Percentiles rank a stretch among this genome's conserved stretches.
Conservation (phyloP, 1,140 invertebrate species). For the Philopotamus ludificatus region DNA sequence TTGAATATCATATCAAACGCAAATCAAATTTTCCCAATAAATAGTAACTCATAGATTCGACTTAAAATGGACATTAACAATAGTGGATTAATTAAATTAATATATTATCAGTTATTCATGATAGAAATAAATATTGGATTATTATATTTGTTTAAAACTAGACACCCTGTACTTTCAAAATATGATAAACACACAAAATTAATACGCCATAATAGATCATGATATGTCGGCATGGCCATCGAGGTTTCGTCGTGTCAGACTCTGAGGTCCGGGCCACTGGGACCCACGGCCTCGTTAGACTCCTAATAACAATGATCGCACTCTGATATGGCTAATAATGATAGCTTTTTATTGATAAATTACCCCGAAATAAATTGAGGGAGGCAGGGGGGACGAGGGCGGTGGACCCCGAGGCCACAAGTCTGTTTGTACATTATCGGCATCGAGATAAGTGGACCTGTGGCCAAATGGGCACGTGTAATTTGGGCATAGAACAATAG, state of each 20-base stretch:
- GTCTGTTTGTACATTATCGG: not conserved
- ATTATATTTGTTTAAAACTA: too few species aligned
- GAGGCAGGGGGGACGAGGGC: too few species aligned
- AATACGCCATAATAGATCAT: constrained; percentile 24
- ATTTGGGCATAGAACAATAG: too few species aligned
- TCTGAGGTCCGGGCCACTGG: not conserved
- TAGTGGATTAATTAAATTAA: too few species aligned
- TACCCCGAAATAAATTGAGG: constrained; percentile 32
- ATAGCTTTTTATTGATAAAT: constrained; percentile 41
- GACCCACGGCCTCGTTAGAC: constrained; percentile 24
- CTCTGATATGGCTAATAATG: constrained; percentile 33
- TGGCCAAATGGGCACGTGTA: constrained; percentile 3
- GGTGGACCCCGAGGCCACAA: constrained; percentile 12
- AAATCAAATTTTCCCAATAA: too few species aligned
- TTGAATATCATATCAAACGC: too few species aligned
- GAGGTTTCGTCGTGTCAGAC: not conserved
- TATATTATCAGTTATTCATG: too few species aligned
- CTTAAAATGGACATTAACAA: too few species aligned
- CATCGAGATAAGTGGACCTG: constrained; percentile 21
- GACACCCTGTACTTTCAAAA: too few species aligned
- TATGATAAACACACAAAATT: constrained; percentile 20
- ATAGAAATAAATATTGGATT: too few species aligned
- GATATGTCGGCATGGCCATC: constrained; percentile 1
- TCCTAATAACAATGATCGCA: constrained; percentile 34
- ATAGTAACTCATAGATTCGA: too few species aligned